These are phyloP conservation scores for Distichodus sexfasciatus DNA, from an alignment of 2,797 vertebrate genomes.

Conservation along the genomic window DNA sequence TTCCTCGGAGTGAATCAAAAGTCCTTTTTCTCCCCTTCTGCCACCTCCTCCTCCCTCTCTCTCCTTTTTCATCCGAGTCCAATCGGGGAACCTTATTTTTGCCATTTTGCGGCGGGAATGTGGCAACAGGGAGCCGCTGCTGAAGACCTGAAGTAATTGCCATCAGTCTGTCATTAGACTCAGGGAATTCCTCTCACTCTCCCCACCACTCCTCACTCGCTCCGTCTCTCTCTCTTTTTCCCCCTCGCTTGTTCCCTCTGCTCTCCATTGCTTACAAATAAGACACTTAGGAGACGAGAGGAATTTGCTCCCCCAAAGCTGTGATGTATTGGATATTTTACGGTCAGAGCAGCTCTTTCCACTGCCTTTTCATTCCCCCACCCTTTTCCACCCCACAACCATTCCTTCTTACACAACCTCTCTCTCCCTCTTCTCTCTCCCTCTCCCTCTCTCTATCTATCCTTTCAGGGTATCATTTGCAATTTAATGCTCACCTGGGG, in stretches of 20 bases:
- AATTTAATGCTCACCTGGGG: constrained; percentile 99
- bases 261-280: constrained; percentile 80
- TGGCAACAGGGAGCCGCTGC: constrained; percentile 64
- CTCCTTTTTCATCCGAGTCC: constrained; percentile 43
- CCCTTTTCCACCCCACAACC: constrained; percentile 74
- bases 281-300: constrained; percentile 80
- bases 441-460: constrained; percentile 68
- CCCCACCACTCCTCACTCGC: constrained; percentile 37
- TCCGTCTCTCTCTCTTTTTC: constrained; percentile 41
- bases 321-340: constrained; percentile 93
- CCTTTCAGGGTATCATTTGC: constrained; percentile 98
- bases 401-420: constrained; percentile 70
- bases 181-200: constrained; percentile 48
- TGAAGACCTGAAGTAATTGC: constrained; percentile 79
- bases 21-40: constrained; percentile 30
- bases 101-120: constrained; percentile 74
- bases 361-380: constrained; percentile 90
- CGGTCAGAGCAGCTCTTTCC: constrained; percentile 84
- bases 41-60: constrained; percentile 44
- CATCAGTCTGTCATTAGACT: constrained; percentile 80
- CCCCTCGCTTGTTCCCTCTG: constrained; percentile 60
- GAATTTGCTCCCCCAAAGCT: constrained; percentile 83
- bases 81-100: constrained; percentile 57
- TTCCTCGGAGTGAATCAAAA: constrained; percentile 63
- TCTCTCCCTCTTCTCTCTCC: constrained; percentile 56